These are phyloP conservation scores for Napeogenes inachia DNA, from an alignment of 2,888 invertebrate species.

Conservation along the genomic window DNA sequence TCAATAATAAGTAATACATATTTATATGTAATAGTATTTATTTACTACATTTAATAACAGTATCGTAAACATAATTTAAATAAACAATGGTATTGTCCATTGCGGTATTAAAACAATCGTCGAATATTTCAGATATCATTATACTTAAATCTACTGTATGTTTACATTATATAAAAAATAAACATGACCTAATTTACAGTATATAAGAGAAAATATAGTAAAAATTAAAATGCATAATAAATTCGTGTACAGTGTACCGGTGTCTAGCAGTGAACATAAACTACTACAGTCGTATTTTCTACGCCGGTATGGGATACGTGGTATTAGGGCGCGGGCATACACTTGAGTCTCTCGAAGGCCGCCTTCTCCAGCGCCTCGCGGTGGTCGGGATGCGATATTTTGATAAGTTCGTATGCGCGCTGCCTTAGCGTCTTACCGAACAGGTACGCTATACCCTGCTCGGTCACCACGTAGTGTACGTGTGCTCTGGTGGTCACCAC, in stretches of 20 bases:
- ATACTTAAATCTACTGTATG: neutral
- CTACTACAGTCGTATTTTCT: neutral
- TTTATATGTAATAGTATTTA: slow-evolving; percentile 5
- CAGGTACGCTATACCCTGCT: slow-evolving; percentile 91
- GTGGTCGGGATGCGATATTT: slow-evolving; percentile 93
- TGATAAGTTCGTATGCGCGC: slow-evolving; percentile 91
- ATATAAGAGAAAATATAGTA: neutral
- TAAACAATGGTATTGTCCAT: no score
- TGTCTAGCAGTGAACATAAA: neutral
- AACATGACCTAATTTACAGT: neutral
- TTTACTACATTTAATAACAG: no score
- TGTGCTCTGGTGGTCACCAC: slow-evolving; percentile 95
- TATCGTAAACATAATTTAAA: no score
- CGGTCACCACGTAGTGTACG: slow-evolving; percentile 95
- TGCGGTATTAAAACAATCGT: no score
- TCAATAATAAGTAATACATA: neutral
- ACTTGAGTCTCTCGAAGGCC: slow-evolving; percentile 89
- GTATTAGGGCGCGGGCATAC: slow-evolving; percentile 81
- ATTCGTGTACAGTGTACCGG: neutral
- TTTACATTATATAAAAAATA: neutral
- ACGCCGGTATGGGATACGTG: neutral
- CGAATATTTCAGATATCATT: neutral
- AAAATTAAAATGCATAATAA: neutral
- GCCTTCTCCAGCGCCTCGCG: slow-evolving; percentile 89
- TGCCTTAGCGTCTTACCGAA: slow-evolving; percentile 94